phyloP scores from a whole-genome alignment of 1,140 invertebrate genomes.

The Ptiloglossa arizonensis region DNA sequence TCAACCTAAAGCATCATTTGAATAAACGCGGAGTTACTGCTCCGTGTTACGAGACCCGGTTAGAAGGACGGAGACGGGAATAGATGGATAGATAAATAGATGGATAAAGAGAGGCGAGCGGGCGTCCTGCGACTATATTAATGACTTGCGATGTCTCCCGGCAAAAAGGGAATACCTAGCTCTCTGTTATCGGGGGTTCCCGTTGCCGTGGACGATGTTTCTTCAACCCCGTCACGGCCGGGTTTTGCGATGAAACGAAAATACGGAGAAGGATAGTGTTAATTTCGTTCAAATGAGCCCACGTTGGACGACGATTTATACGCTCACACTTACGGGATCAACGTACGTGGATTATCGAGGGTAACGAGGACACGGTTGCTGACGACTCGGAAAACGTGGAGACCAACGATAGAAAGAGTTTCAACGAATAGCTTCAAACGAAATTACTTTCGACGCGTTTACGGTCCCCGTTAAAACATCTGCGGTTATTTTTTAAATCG shows the following conservation, averaged over 20 bases:
- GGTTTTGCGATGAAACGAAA: neutral
- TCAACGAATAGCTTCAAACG: too few species aligned
- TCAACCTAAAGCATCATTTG: conserved; percentile 77
- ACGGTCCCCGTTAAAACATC: too few species aligned
- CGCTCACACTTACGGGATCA: too few species aligned
- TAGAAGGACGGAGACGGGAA: neutral
- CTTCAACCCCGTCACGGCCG: conserved; percentile 25
- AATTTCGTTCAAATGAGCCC: neutral
- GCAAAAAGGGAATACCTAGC: conserved; percentile 32
- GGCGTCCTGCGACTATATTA: conserved; percentile 61
- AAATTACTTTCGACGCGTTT: too few species aligned
- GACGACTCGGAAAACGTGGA: too few species aligned
- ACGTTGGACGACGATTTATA: too few species aligned
- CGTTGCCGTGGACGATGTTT: conserved; percentile 23
- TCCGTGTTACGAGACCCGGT: conserved; percentile 41
- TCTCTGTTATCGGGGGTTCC: conserved; percentile 38
- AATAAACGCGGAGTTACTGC: conserved; percentile 76
- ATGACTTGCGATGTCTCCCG: conserved; percentile 55
- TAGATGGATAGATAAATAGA: conserved; percentile 22
- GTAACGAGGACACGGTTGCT: too few species aligned
- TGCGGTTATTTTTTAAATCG: too few species aligned
- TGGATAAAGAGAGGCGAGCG: conserved; percentile 6
- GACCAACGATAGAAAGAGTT: too few species aligned
- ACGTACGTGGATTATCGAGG: too few species aligned
- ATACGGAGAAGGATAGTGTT: neutral